Evolutionary conservation across 1,140 invertebrate genomes (phyloP), one percentile per base, ranked within the genome.

Genomic region (Samia ricini): DNA sequence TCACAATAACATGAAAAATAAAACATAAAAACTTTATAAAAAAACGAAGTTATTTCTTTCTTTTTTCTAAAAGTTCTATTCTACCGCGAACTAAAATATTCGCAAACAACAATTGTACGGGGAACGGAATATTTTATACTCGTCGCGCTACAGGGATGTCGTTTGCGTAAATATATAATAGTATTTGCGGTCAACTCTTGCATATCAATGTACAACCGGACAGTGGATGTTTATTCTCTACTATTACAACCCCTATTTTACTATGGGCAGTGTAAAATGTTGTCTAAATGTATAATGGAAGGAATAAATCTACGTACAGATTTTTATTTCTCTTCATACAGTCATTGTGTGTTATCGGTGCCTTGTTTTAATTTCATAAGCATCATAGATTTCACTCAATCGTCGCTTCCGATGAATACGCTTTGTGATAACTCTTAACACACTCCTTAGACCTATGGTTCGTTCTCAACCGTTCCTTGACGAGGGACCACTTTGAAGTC

Each of bases 121-220:
- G 56, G 60, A 12, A 18, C 20, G 69, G 71, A 69, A 71, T 72
- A 64, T 67, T 72, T 72, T 61, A 76, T 51, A 56, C 42, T 60
- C 21, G 56, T 55, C 61, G 58, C 59, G 58, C 59, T 26, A 48
- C 48, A 36, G 29, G 62, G 19, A n/a, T 60, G 51, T 49, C 59
- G 59, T 20, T 57, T 18, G 48, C 24, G 10, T 57, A 58, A 61
- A 65, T 57, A 61, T 52, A 60, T 60, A 49, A 64, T 60, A 20
- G 33, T 56, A 64, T 64, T 33, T 60, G 54, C 10, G 33, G 56
- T 29, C 29, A 4, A 57, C 29, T 33, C 18, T 36, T 21, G 50
- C 52, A 49, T 55, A 24, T 22, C 33, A 49, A 42, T 42, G 33
- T 42, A 42, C 33, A 42, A 15, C 33, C 12, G 4, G 8, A 1